Base-by-base conservation (phyloP, 2,888 invertebrate species). In the Drosophila parthenogenetica region DNA sequence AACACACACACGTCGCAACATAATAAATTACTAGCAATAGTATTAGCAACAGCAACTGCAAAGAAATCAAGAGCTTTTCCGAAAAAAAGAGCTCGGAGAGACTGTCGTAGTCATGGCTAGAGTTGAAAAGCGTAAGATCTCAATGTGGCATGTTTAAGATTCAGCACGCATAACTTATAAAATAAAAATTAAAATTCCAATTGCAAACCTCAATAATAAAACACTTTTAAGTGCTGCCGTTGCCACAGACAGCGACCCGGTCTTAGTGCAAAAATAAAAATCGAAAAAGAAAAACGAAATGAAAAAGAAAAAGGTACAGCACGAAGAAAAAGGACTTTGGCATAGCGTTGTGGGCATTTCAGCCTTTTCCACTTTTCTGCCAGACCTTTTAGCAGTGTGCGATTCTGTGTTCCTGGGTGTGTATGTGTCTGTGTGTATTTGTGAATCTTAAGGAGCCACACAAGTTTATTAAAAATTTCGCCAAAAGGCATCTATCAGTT, bases 141-240 rank as follows among this genome's bases (percentile, higher is more conserved):
- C 63, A 75, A 49, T 66, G 65, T 43, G 57, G 75, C 76, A 64
- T 81, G 72, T 71, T 87, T 85, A 75, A 79, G 83, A 89, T 85
- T 87, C 89, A 75, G 58, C 67, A 65, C 74, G 77, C 86, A 88
- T 82, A 77, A 76, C 84, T 79, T 87, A 87, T 88, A 76, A 88
- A 88, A 87, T 88, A 79, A 72, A 82, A 87, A 87, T 87, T 88
- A 86, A 87, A 87, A 87, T 87, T 87, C 87, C 84, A 81, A 77
- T 81, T 76, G 82, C 77, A 86, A 81, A 77, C 84, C 79, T 64
- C 79, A 76, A 84, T 81, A 83, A 77, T 81, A 87, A 87, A 88
- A 84, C 85, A 85, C 80, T 82, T 82, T 87, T 72, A 77, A 86
- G 79, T 80, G 79, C 82, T 68, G 54, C 54, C 17, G 22, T 5